Conservation (phyloP, 2,797 vertebrate genomes). For the Coendou prehensilis region DNA sequence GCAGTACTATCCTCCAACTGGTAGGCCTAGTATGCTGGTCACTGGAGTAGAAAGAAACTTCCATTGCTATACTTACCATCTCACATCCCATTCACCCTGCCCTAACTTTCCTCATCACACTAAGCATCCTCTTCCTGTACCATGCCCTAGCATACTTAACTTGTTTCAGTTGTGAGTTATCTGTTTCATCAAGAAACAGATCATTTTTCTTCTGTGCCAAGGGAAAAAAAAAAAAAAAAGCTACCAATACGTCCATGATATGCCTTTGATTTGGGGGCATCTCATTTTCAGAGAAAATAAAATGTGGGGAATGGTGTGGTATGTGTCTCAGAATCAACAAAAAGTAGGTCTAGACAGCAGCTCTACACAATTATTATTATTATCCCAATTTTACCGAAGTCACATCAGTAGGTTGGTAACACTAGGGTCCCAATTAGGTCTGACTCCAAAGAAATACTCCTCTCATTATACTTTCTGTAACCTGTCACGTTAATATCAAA, state of each 20-base stretch:
- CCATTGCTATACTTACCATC: background rate
- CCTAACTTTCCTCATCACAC: background rate
- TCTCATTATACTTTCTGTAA: constrained; percentile 31
- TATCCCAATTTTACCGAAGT: constrained; percentile 38
- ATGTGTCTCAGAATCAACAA: background rate
- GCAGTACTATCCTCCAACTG: background rate
- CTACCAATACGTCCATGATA: background rate
- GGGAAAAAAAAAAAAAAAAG: background rate
- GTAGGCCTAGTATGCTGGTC: background rate
- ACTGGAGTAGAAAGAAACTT: background rate
- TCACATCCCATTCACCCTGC: background rate
- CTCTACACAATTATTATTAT: background rate
- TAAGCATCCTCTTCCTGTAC: background rate
- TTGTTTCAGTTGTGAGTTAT: background rate
- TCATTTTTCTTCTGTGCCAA: background rate
- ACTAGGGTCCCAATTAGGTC: background rate
- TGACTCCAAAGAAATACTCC: constrained; percentile 43
- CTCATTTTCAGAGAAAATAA: constrained; percentile 33
- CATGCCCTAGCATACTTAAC: background rate
- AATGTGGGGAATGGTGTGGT: background rate
- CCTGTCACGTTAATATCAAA: background rate
- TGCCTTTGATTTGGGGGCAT: background rate
- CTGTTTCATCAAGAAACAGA: background rate
- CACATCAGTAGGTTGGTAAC: background rate
- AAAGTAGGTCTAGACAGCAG: background rate